Percentiles rank a stretch among this genome's conserved stretches.
Evolutionary conservation across 1,140 invertebrate genomes (phyloP).

Genomic region (Melanaphis sacchari): DNA sequence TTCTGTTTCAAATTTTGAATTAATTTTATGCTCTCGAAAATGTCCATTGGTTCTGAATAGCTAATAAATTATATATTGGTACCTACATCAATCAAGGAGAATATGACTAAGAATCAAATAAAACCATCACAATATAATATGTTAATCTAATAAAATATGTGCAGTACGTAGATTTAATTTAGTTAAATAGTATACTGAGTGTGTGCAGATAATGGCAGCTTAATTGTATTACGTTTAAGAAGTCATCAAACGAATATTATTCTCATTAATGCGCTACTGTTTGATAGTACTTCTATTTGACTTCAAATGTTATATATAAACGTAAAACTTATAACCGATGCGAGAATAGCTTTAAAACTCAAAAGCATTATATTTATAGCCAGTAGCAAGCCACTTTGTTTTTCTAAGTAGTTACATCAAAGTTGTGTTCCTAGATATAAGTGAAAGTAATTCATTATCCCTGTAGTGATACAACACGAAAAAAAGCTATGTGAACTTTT

Average conservation of each 20-base stretch:
- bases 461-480: no score
- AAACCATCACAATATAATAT: not conserved
- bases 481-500: not conserved
- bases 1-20: not conserved
- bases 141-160: not conserved
- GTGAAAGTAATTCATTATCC: no score
- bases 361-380: not conserved
- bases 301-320: not conserved
- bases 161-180: not conserved
- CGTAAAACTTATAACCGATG: not conserved
- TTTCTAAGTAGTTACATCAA: not conserved
- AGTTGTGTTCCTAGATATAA: no score
- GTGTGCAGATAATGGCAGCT: not conserved
- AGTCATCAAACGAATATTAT: not conserved
- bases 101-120: not conserved
- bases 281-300: not conserved
- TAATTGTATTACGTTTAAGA: not conserved
- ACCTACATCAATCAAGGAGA: not conserved
- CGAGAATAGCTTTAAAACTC: not conserved
- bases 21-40: not conserved
- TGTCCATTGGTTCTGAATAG: not conserved
- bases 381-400: not conserved
- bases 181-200: not conserved
- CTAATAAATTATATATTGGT: not conserved
- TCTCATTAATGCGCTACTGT: not conserved